Conservation (phyloP, 2,113 vertebrate species). For the Xerus inauris region DNA sequence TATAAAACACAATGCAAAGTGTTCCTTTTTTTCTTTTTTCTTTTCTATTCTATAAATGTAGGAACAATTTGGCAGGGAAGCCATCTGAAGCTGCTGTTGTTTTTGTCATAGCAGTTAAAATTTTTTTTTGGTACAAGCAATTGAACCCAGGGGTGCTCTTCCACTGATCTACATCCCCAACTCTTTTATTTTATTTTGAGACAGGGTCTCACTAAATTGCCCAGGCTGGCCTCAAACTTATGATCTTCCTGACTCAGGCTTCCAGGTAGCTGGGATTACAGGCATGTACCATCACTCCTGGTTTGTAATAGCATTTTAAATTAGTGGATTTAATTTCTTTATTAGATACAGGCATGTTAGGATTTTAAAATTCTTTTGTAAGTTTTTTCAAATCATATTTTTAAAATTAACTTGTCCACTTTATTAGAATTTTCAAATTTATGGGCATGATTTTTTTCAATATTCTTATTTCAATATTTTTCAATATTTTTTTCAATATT, state of each 20-base stretch:
- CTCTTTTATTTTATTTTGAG: no score
- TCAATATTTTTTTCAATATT: background rate
- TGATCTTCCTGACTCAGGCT: no score
- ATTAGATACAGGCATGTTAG: background rate
- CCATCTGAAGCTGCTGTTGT: background rate
- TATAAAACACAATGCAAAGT: background rate
- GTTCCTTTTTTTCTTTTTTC: background rate
- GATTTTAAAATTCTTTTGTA: background rate
- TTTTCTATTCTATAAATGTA: background rate
- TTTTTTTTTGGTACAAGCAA: no score
- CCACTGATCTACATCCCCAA: no score
- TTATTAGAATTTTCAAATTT: background rate
- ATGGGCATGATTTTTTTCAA: background rate
- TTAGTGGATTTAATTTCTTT: background rate
- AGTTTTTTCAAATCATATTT: background rate
- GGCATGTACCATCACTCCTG: no score
- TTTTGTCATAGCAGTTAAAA: background rate
- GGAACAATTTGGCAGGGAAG: background rate
- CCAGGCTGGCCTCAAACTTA: no score
- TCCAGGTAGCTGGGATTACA: no score
- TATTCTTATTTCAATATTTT: background rate
- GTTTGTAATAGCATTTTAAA: background rate
- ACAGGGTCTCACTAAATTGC: no score
- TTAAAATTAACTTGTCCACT: background rate
- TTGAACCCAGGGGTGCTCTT: no score